Base-by-base conservation (phyloP, 2,797 vertebrate species). In the Serranus cabrilla region DNA sequence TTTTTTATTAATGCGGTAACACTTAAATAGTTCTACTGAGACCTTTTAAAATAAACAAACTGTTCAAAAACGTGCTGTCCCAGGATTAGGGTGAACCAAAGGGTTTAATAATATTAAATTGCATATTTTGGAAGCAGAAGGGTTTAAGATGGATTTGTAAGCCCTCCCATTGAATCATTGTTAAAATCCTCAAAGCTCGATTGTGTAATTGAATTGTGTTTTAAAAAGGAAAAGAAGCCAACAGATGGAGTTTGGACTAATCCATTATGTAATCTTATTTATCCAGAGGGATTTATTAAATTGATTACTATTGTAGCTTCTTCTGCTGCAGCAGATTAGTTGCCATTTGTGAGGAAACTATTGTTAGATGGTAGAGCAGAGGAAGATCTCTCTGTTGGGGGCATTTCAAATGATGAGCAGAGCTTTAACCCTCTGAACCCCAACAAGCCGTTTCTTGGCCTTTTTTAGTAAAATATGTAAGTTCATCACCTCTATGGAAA, bases 191-290 rank as follows among this genome's bases (percentile, higher is more conserved):
- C 18, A 42, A 12, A 55, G 31, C 43, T 57, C 47, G 31, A 45
- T 49, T 23, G 23, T 58, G 61, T 43, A 43, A 74, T 51, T 65
- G 5, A 59, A 59, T 45, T 23, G 20, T 51, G 14, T 31, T 20
- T 56, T 14, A 49, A 47, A 56, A 40, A 57, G 17, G 21, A 51
- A 49, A 42, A 57, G 43, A 55, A 73, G 23, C 45, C 21, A 64
- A 57, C 71, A 66, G 62, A 74, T 74, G 72, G 62, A 66, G 39
- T 51, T 58, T 45, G 27, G 39, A 39, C 7, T 67, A 54, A 74
- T 66, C 72, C 40, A 20, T 46, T 27, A 54, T 45, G 25, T 37
- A 67, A 74, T 74, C n/a, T 11, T 39, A 11, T 5, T 52, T 10
- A 8, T 65, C 71, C 13, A 4, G n/a, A 74, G 34, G 45, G 54